Evolutionary conservation across 2,113 vertebrate species (phyloP).

Genomic region (Oryzias curvinotus): DNA sequence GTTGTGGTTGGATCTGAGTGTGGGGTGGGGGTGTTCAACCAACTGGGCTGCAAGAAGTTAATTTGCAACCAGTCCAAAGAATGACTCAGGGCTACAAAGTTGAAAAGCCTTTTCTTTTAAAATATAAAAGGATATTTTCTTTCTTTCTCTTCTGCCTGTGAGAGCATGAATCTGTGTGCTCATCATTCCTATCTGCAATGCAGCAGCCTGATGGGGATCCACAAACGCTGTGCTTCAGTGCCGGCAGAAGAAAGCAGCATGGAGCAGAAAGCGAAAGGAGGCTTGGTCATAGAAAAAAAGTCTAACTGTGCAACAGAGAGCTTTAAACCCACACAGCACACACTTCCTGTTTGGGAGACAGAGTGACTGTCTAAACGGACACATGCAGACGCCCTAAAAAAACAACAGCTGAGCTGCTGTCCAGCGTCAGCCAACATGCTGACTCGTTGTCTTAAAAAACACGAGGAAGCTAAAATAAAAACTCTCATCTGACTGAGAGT

Average conservation of each 20-base stretch:
- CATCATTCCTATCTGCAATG: conserved; percentile 75
- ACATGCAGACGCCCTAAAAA: background rate
- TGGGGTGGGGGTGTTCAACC: conserved; percentile 18
- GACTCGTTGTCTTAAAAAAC: conserved; percentile 40
- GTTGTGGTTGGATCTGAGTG: conserved; percentile 17
- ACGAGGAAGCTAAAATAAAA: conserved; percentile 29
- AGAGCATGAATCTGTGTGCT: conserved; percentile 59
- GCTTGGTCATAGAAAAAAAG: conserved; percentile 1
- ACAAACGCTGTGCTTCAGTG: conserved; percentile 56
- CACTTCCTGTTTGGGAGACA: conserved; percentile 49
- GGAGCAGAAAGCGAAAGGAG: conserved; percentile 1
- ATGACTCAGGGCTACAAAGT: conserved; percentile 45
- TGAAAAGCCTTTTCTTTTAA: conserved; percentile 1
- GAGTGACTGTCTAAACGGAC: background rate
- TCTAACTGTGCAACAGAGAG: conserved; percentile 16
- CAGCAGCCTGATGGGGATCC: conserved; percentile 67
- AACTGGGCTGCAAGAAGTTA: conserved; percentile 44
- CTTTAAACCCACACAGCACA: conserved; percentile 28
- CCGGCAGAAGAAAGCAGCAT: conserved; percentile 9
- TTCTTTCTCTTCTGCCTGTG: conserved; percentile 44
- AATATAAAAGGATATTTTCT: background rate
- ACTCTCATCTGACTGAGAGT: conserved; percentile 17
- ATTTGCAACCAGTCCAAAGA: conserved; percentile 38
- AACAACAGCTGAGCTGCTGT: conserved; percentile 34
- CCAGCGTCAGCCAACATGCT: conserved; percentile 29